A percentile compares a stretch with the other conserved stretches of the same genome.
Evolutionary conservation across 2,797 vertebrate genomes (phyloP).

Genomic region (Rhodeus uyekii): DNA sequence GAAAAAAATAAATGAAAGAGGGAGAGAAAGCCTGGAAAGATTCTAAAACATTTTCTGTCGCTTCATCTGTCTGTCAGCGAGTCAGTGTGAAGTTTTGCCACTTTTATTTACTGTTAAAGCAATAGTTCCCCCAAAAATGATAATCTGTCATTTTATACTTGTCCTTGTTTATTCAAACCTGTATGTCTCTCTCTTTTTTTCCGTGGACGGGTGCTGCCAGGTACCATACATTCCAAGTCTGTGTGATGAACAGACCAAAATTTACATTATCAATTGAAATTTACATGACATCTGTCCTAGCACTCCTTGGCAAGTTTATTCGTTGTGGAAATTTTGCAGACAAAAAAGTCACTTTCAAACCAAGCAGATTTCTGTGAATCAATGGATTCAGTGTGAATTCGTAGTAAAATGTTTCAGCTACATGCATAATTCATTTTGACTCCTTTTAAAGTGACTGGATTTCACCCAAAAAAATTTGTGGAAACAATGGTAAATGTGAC

Average conservation of each 20-base stretch:
- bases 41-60: constrained; percentile 23
- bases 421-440: neutral
- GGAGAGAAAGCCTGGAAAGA: neutral
- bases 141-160: constrained; percentile 12
- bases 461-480: neutral
- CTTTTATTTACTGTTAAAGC: constrained; percentile 27
- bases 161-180: neutral
- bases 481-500: neutral
- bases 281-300: no score
- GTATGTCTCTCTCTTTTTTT: no score
- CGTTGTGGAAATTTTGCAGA: neutral
- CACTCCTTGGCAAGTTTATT: neutral
- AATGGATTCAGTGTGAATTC: neutral
- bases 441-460: neutral
- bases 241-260: neutral
- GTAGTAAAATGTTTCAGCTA: neutral
- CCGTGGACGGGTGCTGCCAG: neutral
- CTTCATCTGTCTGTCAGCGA: constrained; percentile 18
- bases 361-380: neutral
- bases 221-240: neutral
- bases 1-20: constrained; percentile 33
- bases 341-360: neutral
- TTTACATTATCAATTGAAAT: no score
- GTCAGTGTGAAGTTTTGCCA: constrained; percentile 13
- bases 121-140: neutral